phyloP scores from a whole-genome alignment of 92 coral and sea anemone species.

The Porites lobata region DNA sequence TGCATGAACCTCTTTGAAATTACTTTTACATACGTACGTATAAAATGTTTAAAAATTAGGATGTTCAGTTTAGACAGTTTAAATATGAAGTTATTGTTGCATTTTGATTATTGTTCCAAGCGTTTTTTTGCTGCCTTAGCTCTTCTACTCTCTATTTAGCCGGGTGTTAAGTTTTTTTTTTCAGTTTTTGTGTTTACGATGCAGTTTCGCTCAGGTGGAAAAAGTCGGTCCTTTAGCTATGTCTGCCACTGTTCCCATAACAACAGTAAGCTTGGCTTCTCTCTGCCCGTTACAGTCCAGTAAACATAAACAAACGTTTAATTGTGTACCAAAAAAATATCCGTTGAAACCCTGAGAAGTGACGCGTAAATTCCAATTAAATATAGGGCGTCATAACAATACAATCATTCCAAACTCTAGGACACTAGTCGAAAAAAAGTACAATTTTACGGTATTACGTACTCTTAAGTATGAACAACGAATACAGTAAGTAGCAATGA shows the following conservation, averaged over 20 bases:
- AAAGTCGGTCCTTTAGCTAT: too few relatives aligned
- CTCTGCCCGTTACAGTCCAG: background rate
- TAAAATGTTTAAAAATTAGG: too few relatives aligned
- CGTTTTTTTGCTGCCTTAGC: too few relatives aligned
- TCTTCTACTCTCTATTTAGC: too few relatives aligned
- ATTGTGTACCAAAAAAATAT: background rate
- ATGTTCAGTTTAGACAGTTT: too few relatives aligned
- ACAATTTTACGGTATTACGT: background rate
- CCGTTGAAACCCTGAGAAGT: slow-evolving; percentile 16
- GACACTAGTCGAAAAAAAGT: background rate
- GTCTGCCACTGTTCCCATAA: background rate
- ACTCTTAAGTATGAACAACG: background rate
- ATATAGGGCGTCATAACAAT: background rate
- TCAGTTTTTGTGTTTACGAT: too few relatives aligned
- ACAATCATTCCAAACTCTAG: background rate
- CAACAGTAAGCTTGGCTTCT: background rate
- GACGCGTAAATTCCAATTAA: slow-evolving; percentile 30
- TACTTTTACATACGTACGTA: too few relatives aligned
- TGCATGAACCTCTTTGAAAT: too few relatives aligned
- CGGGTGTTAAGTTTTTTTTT: too few relatives aligned
- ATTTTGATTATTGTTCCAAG: too few relatives aligned
- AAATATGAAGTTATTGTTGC: too few relatives aligned
- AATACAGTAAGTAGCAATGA: background rate
- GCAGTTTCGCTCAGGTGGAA: too few relatives aligned
- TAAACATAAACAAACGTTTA: slow-evolving; percentile 17